Conservation (phyloP, 2,888 invertebrate species). For the Timema cristinae region DNA sequence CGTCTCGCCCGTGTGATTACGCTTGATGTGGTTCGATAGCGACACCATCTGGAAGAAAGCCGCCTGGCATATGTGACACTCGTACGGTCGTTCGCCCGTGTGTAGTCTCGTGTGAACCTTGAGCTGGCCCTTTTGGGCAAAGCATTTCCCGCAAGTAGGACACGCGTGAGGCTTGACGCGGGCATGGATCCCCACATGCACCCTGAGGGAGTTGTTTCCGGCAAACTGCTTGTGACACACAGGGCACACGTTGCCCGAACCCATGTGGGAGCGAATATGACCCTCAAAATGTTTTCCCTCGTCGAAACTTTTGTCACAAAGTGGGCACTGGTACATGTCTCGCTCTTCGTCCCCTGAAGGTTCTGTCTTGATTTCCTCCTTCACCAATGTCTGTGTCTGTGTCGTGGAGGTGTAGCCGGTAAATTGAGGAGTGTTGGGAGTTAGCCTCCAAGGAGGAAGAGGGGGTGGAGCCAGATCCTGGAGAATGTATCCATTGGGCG, state of each 20-base stretch:
- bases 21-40: constrained; percentile 9
- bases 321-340: constrained; percentile 5
- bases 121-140: constrained; percentile 6
- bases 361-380: constrained; percentile 2
- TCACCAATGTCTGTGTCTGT: no score
- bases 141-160: constrained; percentile 12
- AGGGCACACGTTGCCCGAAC: constrained; percentile 5
- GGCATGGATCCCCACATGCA: constrained; percentile 14
- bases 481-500: constrained; percentile 1
- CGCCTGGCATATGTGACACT: constrained; percentile 11
- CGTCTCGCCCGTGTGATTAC: constrained; percentile 12
- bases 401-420: no score
- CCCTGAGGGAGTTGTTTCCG: constrained; percentile 10
- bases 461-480: constrained; percentile 1
- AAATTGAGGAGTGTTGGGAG: no score
- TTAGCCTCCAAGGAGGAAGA: no score
- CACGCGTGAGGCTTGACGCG: constrained; percentile 7
- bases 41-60: constrained; percentile 14
- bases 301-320: not conserved
- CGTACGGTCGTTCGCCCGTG: constrained; percentile 19
- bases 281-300: constrained; percentile 9
- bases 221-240: constrained; percentile 12
- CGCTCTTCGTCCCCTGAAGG: not conserved
- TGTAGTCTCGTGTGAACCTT: constrained; percentile 17
- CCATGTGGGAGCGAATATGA: constrained; percentile 13